Conservation (phyloP, 2,888 invertebrate species). For the Xylocampa areola region DNA sequence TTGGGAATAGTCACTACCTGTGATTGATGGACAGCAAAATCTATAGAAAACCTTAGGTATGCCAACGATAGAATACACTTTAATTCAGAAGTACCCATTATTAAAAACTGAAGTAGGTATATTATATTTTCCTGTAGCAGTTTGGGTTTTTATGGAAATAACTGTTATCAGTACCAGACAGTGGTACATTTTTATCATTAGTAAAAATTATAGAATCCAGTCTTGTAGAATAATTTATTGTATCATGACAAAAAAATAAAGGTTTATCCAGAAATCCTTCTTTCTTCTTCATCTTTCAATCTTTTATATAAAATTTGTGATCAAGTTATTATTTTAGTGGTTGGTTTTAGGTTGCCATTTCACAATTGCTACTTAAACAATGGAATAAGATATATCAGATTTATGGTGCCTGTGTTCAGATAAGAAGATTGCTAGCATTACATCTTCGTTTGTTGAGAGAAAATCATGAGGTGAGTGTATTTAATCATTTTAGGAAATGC, state of each 20-base stretch:
- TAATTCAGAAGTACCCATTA: no score
- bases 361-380: constrained; percentile 88
- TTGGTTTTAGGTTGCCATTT: constrained; percentile 84
- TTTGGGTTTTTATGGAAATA: background rate
- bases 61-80: no score
- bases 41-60: no score
- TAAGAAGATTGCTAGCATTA: constrained; percentile 79
- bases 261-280: no score
- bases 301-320: background rate
- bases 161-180: background rate
- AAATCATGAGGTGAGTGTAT: constrained; percentile 75
- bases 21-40: no score
- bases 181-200: background rate
- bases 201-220: no score
- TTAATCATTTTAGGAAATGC: no score
- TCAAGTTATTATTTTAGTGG: constrained; percentile 2
- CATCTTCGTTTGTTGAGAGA: constrained; percentile 80
- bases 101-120: no score
- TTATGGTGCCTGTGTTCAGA: constrained; percentile 76
- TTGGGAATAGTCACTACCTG: no score
- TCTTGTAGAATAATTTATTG: no score
- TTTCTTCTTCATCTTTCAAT: no score
- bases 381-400: constrained; percentile 83
- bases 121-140: constrained; percentile 4
- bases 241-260: no score